Evolutionary conservation across 1,140 invertebrate genomes (phyloP), one percentile per base, ranked within the genome.

Genomic region (Caerostris darwini): DNA sequence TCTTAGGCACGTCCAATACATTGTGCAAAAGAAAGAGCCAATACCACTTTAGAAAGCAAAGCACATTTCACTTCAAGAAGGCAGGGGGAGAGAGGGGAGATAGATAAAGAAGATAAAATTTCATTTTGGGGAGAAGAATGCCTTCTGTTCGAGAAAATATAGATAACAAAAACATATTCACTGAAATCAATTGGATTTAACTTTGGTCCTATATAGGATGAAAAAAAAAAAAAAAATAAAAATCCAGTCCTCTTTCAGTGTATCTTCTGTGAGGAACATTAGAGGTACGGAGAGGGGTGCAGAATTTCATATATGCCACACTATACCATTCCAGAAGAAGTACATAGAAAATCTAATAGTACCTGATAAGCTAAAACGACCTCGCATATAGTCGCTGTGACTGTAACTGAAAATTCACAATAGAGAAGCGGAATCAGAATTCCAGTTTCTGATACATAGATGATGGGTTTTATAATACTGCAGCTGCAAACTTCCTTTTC

Each of bases 131-230:
- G 17, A 19, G 58, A 50, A 71, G 83, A 67, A 87, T 87, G 54
- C 56, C 12, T 59, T 77, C 59, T 34, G 34, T 87, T 93, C 82
- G 67, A 54, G 54, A 87, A 93, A 93, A 93, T 93, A 93, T 83
- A 93, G 64, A 93, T 87, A 93, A 87, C 92, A 93, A 93, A 93
- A 93, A 87, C 82, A 93, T 93, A 93, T 93, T 93, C 92, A 87
- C 59, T 71, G 92, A 77, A 93, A 93, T 93, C 92, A 93, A 93
- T 93, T 93, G 92, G 83, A 93, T 93, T 93, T 93, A 93, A 93
- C 92, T 93, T 71, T 58, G 54, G 81, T 57, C 17, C 83, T 77
- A 54, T 17, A 67, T 67, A 67, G 12, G 12, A n/a, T n/a, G 12
- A 67, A 14, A 67, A 14, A 14, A n/a, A 67, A 14, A 14, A n/a